Base-by-base conservation (phyloP, 2,113 vertebrate species). In the Delphinapterus leucas region DNA sequence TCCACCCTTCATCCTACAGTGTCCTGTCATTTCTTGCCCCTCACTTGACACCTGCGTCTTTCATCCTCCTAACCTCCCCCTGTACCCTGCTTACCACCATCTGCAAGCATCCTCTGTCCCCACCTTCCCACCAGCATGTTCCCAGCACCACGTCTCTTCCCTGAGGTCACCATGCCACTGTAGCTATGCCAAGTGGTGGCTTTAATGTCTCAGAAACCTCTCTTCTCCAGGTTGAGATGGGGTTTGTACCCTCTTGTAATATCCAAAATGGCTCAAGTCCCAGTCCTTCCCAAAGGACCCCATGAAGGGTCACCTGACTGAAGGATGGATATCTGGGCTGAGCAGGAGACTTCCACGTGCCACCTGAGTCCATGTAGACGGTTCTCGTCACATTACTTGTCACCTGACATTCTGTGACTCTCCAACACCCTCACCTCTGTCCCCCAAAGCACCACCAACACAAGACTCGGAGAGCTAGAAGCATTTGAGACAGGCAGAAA, bases 231-330 rank as follows among this genome's bases (percentile, higher is more conserved):
- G 7, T 21, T n/a, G 28, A 73, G 21, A 47, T 2, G 9, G 44
- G n/a, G 23, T 20, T 26, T 17, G 77, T 10, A 10, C 74, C 31
- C 20, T 33, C 84, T 53, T 33, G 41, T 17, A 8, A 47, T 26
- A 23, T 21, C 25, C 33, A 10, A 36, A 77, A 28, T 10, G 33
- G 47, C 81, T 38, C 8, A 0, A 93, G 14, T 4, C 8, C 65
- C 25, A 68, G 33, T 2, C 11, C 26, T 17, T 1, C 71, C 55
- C 25, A 8, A 9, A 53, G 60, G 31, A 44, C 20, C 15, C 13
- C 0, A 0, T 1, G 4, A 4, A 71, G 7, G 36, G 61, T 26
- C 33, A 26, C 41, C 6, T 10, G 12, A 23, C 41, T 25, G 2
- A 10, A 17, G 8, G 1, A 1, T 76, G 8, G 1, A 1, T 76